Percentiles rank a stretch among this genome's conserved stretches.
Evolutionary conservation across 1,140 invertebrate genomes (phyloP).

Genomic region (Rhagoletis zephyria): DNA sequence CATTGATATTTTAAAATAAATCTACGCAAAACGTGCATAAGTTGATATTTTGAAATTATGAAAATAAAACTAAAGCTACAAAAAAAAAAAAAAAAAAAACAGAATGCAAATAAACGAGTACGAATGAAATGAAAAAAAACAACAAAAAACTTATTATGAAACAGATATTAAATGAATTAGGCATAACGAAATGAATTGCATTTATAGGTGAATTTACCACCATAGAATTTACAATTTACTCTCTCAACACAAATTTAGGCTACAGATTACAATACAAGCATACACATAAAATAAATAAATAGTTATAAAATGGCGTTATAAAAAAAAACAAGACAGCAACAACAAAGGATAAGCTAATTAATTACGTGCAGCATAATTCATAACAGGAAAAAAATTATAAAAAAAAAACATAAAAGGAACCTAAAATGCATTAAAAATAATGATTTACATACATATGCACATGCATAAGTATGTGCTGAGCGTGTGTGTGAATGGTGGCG

Average conservation of each 20-base stretch:
- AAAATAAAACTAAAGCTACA: slow-evolving; percentile 48
- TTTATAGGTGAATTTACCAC: slow-evolving; percentile 58
- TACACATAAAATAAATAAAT: not conserved
- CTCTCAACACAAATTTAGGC: slow-evolving; percentile 42
- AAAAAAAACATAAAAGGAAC: slow-evolving; percentile 23
- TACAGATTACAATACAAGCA: slow-evolving; percentile 6
- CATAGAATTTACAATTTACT: slow-evolving; percentile 57
- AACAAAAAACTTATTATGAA: slow-evolving; percentile 16
- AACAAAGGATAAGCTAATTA: slow-evolving; percentile 36
- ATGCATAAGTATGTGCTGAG: too few species aligned
- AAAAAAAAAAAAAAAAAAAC: slow-evolving; percentile 18
- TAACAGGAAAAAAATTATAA: not conserved
- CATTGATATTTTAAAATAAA: slow-evolving; percentile 12
- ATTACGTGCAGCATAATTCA: not conserved
- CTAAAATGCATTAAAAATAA: too few species aligned
- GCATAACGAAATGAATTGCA: slow-evolving; percentile 55
- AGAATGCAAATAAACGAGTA: slow-evolving; percentile 48
- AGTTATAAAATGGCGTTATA: slow-evolving; percentile 27
- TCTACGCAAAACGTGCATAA: slow-evolving; percentile 47
- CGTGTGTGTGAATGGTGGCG: too few species aligned
- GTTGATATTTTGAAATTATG: not conserved
- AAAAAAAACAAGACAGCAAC: not conserved
- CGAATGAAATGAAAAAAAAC: slow-evolving; percentile 25
- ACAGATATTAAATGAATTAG: slow-evolving; percentile 24
- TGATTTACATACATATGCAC: not conserved